phyloP scores from a whole-genome alignment of 1,140 invertebrate species.

The Bemisia tabaci region DNA sequence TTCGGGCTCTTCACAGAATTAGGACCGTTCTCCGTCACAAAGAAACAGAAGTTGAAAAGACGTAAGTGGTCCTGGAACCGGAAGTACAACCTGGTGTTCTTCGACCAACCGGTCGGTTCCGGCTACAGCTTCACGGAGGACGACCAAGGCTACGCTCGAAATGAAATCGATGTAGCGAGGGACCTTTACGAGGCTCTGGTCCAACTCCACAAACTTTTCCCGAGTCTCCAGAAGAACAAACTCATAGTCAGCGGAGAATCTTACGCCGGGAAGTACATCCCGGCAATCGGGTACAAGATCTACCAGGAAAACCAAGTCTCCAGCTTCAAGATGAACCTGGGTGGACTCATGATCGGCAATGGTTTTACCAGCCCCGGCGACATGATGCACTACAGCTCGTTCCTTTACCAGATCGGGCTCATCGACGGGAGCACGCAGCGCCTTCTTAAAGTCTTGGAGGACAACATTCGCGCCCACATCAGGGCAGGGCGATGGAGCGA shows the following conservation, averaged over 20 bases:
- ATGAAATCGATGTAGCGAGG: conserved; percentile 39
- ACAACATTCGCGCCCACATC: background rate
- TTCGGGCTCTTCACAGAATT: conserved; percentile 59
- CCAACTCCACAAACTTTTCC: conserved; percentile 61
- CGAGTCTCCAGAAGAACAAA: conserved; percentile 43
- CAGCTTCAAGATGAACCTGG: conserved; percentile 41
- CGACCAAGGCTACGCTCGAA: conserved; percentile 46
- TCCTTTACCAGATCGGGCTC: conserved; percentile 47
- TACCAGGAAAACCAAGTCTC: conserved; percentile 46
- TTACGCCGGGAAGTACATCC: conserved; percentile 74
- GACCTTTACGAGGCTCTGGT: conserved; percentile 10
- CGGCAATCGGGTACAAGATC: conserved; percentile 66
- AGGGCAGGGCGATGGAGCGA: background rate
- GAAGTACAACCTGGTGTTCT: conserved; percentile 40
- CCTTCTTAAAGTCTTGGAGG: conserved; percentile 23
- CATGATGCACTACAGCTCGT: conserved; percentile 51
- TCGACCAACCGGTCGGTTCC: conserved; percentile 46
- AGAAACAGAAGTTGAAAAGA: conserved; percentile 27
- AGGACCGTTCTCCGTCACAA: conserved; percentile 13
- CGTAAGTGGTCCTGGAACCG: conserved; percentile 15
- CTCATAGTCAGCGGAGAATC: conserved; percentile 77
- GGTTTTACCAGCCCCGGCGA: conserved; percentile 66
- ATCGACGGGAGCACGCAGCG: conserved; percentile 37
- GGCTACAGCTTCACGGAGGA: conserved; percentile 51
- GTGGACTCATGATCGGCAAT: conserved; percentile 68